Conservation (phyloP, 2,888 invertebrate species). For the Onchidella celtica region DNA sequence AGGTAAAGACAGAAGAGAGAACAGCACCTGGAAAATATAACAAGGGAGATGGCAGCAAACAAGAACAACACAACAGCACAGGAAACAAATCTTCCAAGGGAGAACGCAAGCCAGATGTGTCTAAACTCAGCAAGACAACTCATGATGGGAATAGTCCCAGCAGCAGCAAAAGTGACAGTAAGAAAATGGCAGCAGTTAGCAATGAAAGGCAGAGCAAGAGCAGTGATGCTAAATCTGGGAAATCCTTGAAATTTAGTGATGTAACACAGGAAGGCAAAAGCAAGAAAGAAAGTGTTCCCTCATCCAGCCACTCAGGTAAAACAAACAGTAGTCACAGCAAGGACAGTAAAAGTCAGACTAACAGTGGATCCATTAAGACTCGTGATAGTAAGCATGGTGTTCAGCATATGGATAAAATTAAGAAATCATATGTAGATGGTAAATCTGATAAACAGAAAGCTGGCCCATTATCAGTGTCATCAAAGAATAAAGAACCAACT, state of each 20-base stretch:
- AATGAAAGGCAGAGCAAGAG: not conserved
- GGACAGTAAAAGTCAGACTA: not conserved
- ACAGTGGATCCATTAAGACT: not conserved
- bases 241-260: too few species aligned
- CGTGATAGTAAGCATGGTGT: too few species aligned
- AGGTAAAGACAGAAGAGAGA: not conserved
- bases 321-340: not conserved
- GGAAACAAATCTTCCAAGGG: not conserved
- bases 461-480: not conserved
- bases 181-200: not conserved
- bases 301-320: not conserved
- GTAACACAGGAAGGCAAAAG: too few species aligned
- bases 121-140: not conserved
- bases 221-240: not conserved
- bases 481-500: not conserved
- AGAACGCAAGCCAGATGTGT: not conserved
- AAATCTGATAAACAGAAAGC: not conserved
- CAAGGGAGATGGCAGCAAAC: too few species aligned
- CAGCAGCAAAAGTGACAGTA: not conserved
- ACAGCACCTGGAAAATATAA: too few species aligned
- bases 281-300: not conserved
- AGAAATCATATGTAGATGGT: not conserved
- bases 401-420: conserved; percentile 8
- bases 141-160: not conserved
- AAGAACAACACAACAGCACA: too few species aligned